A percentile compares a stretch with the other conserved stretches of the same genome.
Evolutionary conservation across 2,797 vertebrate species (phyloP).

Genomic region (Phoebastria nigripes): DNA sequence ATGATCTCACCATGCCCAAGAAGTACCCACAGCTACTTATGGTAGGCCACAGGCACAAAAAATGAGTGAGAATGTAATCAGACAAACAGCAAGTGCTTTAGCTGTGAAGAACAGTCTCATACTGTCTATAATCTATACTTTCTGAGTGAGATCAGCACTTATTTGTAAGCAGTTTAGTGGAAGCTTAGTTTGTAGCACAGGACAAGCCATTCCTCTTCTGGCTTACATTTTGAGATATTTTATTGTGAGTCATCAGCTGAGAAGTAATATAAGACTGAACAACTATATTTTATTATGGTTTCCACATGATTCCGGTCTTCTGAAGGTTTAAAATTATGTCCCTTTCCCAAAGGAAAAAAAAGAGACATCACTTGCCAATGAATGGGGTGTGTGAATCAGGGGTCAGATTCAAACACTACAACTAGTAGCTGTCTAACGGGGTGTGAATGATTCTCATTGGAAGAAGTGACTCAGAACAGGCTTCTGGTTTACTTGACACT

Average conservation of each 20-base stretch:
- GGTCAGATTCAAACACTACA: not conserved
- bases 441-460: not conserved
- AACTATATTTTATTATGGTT: not conserved
- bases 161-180: not conserved
- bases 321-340: not conserved
- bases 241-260: conserved; percentile 10
- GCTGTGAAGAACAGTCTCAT: not conserved
- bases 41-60: not conserved
- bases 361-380: not conserved
- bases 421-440: not conserved
- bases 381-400: not conserved
- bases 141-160: not conserved
- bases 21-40: not conserved
- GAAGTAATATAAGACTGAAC: not conserved
- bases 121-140: not conserved
- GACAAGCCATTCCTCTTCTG: not conserved
- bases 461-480: not conserved
- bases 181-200: not conserved
- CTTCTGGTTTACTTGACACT: not conserved
- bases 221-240: not conserved
- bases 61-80: not conserved
- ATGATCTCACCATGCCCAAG: not conserved
- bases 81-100: not conserved
- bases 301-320: not conserved
- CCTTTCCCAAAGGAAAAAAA: not conserved